Conservation (phyloP, 2,888 invertebrate species). For the Drosophila macrothrix region DNA sequence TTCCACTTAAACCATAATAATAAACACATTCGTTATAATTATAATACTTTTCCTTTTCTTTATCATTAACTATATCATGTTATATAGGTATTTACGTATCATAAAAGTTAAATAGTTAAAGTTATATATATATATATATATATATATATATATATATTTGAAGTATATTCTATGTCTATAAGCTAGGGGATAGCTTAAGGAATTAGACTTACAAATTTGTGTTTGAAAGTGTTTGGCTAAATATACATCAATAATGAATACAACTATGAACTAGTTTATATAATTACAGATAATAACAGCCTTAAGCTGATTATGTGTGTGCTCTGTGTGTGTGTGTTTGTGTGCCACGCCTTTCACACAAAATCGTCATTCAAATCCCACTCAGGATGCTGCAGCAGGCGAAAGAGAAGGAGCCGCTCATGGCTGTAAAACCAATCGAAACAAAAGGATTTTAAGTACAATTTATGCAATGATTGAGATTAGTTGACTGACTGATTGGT, state of each 20-base stretch:
- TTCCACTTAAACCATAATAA: background rate
- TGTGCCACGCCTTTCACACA: conserved; percentile 34
- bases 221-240: conserved; percentile 20
- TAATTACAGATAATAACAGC: conserved; percentile 44
- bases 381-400: conserved; percentile 39
- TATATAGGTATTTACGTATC: conserved; percentile 29
- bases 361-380: conserved; percentile 48
- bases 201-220: conserved; percentile 39
- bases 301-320: conserved; percentile 11
- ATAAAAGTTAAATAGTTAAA: conserved; percentile 33
- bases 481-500: conserved; percentile 35
- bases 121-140: conserved; percentile 7
- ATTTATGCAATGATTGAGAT: conserved; percentile 57
- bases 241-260: conserved; percentile 15
- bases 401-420: conserved; percentile 47
- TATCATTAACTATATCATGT: conserved; percentile 48
- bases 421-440: conserved; percentile 77
- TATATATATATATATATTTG: conserved; percentile 1
- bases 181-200: conserved; percentile 45
- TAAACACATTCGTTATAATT: conserved; percentile 22
- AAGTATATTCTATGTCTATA: conserved; percentile 26
- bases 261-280: conserved; percentile 39
- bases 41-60: conserved; percentile 50
- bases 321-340: conserved; percentile 26
- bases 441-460: conserved; percentile 69